Conservation (phyloP, 2,113 vertebrate species). For the Solenodon paradoxus region DNA sequence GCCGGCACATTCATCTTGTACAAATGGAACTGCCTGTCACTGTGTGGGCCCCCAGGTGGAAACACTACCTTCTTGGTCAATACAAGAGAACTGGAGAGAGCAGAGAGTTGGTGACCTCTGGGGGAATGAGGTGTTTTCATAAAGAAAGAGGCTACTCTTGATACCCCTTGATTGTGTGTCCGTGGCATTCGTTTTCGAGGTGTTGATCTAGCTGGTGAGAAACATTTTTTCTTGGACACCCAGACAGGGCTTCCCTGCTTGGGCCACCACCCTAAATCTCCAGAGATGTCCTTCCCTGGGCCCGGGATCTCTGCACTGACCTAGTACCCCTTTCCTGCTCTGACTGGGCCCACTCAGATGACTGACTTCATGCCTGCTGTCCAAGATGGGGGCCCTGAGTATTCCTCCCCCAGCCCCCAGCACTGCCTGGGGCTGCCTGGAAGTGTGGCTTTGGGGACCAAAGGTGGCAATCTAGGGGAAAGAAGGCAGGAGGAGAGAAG, state of each 20-base stretch:
- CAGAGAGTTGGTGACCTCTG: neutral
- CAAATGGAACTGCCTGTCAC: neutral
- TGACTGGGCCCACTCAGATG: neutral
- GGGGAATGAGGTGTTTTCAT: neutral
- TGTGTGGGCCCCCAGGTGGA: neutral
- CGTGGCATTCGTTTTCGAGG: neutral
- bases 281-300: no score
- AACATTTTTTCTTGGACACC: neutral
- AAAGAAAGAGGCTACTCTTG: neutral
- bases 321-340: neutral
- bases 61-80: accelerated
- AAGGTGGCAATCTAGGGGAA: neutral
- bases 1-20: neutral
- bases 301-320: neutral
- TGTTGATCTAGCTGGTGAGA: neutral
- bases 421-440: neutral
- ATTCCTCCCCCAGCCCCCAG: neutral
- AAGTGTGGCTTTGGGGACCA: neutral
- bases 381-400: neutral
- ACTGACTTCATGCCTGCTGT: neutral
- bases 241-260: neutral
- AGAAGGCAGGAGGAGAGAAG: no score
- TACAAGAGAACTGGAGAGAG: neutral
- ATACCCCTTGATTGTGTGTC: neutral
- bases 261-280: neutral